Conservation (phyloP, 37 sponge, comb jelly and placozoan genomes). For the Agelas oroides region DNA sequence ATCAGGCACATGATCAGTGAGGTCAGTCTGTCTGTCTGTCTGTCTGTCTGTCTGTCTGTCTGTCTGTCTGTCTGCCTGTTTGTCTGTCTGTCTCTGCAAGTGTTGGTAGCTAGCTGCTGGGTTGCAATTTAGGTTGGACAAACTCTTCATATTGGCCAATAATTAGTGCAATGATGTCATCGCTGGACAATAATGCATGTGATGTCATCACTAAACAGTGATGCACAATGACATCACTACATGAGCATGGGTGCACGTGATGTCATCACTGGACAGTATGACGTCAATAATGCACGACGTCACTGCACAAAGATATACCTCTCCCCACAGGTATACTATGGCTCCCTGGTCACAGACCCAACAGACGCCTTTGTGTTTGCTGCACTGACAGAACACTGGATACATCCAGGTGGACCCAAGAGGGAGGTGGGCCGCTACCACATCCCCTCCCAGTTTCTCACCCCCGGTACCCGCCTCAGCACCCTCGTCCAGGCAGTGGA, state of each 20-base stretch:
- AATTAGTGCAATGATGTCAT: neutral
- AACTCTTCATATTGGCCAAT: too few species aligned
- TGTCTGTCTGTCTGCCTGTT: too few species aligned
- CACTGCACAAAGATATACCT: too few species aligned
- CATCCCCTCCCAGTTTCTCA: slow-evolving; percentile 63
- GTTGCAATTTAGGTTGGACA: too few species aligned
- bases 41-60: neutral
- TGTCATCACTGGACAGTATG: neutral
- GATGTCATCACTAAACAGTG: neutral
- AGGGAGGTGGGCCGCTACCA: slow-evolving; percentile 71
- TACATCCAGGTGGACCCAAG: slow-evolving; percentile 64
- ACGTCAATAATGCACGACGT: too few species aligned
- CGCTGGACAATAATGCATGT: too few species aligned
- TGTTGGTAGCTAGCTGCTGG: too few species aligned
- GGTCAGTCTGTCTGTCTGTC: slow-evolving; percentile 19
- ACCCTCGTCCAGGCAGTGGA: slow-evolving; percentile 63
- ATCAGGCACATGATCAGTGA: slow-evolving; percentile 79
- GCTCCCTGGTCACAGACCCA: slow-evolving; percentile 52
- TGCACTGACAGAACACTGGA: slow-evolving; percentile 79
- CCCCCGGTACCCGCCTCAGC: slow-evolving; percentile 46
- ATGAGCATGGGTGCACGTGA: neutral
- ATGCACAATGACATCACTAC: neutral
- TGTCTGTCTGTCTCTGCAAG: too few species aligned
- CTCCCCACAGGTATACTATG: slow-evolving; percentile 74
- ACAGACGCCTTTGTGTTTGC: slow-evolving; percentile 23